Base-by-base conservation (phyloP, 1,140 invertebrate genomes). In the Diabrotica undecimpunctata region DNA sequence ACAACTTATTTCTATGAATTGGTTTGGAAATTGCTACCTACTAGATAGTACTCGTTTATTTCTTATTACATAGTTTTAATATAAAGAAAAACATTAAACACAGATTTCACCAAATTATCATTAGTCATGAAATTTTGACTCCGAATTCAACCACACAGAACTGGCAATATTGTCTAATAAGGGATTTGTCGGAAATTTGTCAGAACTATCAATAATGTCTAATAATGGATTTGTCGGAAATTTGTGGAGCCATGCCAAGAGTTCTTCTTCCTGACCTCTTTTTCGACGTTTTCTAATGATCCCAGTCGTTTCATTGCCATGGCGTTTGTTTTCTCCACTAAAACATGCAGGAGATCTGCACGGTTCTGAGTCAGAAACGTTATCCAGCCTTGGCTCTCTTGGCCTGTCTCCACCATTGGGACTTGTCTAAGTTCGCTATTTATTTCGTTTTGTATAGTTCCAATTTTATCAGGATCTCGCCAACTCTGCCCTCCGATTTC, bases 211-310 rank as follows among this genome's bases (percentile, higher is more conserved):
- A 50, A 50, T 50, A 8, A 50, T n/a, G 7, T 7, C 46, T 50
- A 50, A 50, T 50, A 50, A 8, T 7, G 46, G 46, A n/a, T n/a
- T 50, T 50, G 46, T 8, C 46, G 46, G 46, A 50, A 50, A 50
- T n/a, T 50, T 7, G 7, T 50, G 7, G 46, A 50, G n/a, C 46
- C 46, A 50, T 7, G 46, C 46, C 46, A 50, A 50, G 46, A 50
- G 46, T n/a, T 50, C 46, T 50, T 50, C 46, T 50, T 50, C 46
- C n/a, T 50, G 7, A 50, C 46, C 46, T 50, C 46, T 50, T 50
- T 50, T 50, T 50, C n/a, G 46, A 50, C n/a, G 7, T n/a, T n/a
- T 8, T 50, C 46, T 50, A 50, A 50, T n/a, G 7, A 7, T 7
- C 46, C n/a, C n/a, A 50, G 7, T 50, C 46, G 46, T n/a, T 50